A percentile compares a stretch with the other conserved stretches of the same genome.
These are phyloP conservation scores for Xanthorhoe spadicearia DNA, from an alignment of 2,888 invertebrate species.

Conservation along the genomic window DNA sequence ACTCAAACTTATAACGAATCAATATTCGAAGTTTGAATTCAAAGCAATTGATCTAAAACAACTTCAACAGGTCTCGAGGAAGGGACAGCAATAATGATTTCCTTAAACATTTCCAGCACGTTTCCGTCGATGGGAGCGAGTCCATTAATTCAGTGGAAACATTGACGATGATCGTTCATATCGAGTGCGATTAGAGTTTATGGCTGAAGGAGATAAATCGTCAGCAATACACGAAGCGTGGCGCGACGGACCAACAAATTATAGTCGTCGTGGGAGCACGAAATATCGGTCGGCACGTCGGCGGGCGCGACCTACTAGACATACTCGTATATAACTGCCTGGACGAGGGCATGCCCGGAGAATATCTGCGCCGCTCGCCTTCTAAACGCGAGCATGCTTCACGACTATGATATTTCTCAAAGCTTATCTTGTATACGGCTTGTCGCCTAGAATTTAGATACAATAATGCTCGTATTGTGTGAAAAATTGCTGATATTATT, in stretches of 20 bases:
- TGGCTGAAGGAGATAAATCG: slow-evolving; percentile 72
- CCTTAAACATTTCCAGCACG: slow-evolving; percentile 28
- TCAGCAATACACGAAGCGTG: slow-evolving; percentile 65
- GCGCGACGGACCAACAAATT: slow-evolving; percentile 79
- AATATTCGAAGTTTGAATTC: slow-evolving; percentile 10
- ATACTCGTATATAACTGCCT: slow-evolving; percentile 58
- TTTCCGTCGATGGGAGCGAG: slow-evolving; percentile 32
- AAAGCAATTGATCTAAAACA: slow-evolving; percentile 22
- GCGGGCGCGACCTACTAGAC: slow-evolving; percentile 62
- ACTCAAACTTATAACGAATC: slow-evolving; percentile 11
- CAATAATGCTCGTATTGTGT: slow-evolving; percentile 33
- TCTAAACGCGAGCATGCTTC: slow-evolving; percentile 36
- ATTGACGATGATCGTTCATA: slow-evolving; percentile 61
- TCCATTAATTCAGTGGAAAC: slow-evolving; percentile 47
- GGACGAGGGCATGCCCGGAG: slow-evolving; percentile 46
- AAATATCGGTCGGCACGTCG: slow-evolving; percentile 71
- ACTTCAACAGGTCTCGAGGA: slow-evolving; percentile 34
- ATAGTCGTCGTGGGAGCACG: slow-evolving; percentile 78
- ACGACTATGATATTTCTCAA: slow-evolving; percentile 45
- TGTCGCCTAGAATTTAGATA: slow-evolving; percentile 38
- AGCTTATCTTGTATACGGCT: slow-evolving; percentile 41
- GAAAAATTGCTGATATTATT: slow-evolving; percentile 31
- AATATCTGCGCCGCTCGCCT: slow-evolving; percentile 42
- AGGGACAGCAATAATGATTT: slow-evolving; percentile 35
- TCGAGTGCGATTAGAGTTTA: slow-evolving; percentile 65